Evolutionary conservation across 23 tunicate species (phyloP), one percentile per base, ranked within the genome.

Genomic region (Styela clava): DNA sequence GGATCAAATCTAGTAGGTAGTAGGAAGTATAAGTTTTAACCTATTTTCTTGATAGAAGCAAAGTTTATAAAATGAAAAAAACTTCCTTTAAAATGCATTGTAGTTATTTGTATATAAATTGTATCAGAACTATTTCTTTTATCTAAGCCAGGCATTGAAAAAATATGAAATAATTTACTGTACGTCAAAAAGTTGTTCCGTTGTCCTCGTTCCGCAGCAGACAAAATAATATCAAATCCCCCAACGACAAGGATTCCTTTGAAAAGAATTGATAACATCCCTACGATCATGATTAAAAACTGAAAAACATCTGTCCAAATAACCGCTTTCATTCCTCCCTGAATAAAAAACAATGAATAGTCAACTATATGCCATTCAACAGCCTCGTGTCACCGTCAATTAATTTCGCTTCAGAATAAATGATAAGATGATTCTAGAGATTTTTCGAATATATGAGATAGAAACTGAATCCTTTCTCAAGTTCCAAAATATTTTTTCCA

Each of bases 291-390:
- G 34, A 83, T 37, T 25, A 73, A 16, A 25, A 71, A 35, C 61
- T 83, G 86, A 34, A 83, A 74, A 24, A 79, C 80, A 61, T 83
- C 86, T 5, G 86, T 74, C 86, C 86, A 83, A 29, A 83, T 34
- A 51, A 83, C 86, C 12, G 86, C 86, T 62, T 83, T 83, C 65
- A 83, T 74, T 62, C 86, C 86, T 7, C 86, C 86, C 86, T 83
- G 3, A n/a, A 79, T 5, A 44, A 5, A 44, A 12, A 44, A 44
- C 56, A 44, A 44, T 44, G 56, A 44, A 44, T 44, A 7, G 56
- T 44, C 9, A 44, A 44, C 56, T 5, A 12, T 12, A 44, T 44
- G 56, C 9, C 56, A 7, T 7, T 7, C 9, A 44, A 5, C 56
- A 12, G 12, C 12, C 12, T 44, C 12, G 7, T 12, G 7, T 44